Conservation (phyloP, 2,113 vertebrate species). For the Hemibagrus wyckioides region DNA sequence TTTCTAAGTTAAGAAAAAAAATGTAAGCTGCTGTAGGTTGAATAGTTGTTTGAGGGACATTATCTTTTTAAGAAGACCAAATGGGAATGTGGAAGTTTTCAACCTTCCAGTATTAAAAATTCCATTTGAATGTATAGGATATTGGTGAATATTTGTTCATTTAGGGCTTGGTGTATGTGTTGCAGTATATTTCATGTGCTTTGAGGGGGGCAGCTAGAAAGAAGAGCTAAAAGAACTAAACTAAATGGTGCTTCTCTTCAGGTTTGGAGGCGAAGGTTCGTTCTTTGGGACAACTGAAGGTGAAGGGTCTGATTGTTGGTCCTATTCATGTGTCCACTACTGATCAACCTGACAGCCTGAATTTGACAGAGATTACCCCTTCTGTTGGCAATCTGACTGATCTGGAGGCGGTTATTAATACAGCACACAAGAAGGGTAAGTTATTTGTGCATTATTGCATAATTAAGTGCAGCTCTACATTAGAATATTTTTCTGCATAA, state of each 20-base stretch:
- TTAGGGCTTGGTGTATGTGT: neutral
- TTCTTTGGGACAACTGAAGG: conserved; percentile 73
- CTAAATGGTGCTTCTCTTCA: conserved; percentile 51
- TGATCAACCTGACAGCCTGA: conserved; percentile 63
- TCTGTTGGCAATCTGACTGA: conserved; percentile 67
- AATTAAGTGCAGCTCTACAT: neutral
- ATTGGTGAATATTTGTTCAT: neutral
- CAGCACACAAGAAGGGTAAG: conserved; percentile 80
- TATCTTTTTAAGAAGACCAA: neutral
- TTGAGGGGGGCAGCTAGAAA: too few relatives aligned
- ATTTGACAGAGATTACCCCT: conserved; percentile 67
- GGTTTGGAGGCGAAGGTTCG: conserved; percentile 71
- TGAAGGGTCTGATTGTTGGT: conserved; percentile 80
- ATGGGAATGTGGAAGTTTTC: neutral
- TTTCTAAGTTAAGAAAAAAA: neutral
- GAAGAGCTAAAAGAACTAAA: too few relatives aligned
- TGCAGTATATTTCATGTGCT: neutral
- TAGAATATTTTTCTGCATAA: neutral
- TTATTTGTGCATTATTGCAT: neutral
- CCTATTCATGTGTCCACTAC: conserved; percentile 74
- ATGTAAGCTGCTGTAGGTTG: neutral
- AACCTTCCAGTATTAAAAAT: neutral
- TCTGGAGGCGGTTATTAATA: conserved; percentile 68
- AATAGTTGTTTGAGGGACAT: neutral
- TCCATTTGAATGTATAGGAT: neutral